Evolutionary conservation across 2,113 vertebrate genomes (phyloP).

Genomic region (Loxodonta africana): DNA sequence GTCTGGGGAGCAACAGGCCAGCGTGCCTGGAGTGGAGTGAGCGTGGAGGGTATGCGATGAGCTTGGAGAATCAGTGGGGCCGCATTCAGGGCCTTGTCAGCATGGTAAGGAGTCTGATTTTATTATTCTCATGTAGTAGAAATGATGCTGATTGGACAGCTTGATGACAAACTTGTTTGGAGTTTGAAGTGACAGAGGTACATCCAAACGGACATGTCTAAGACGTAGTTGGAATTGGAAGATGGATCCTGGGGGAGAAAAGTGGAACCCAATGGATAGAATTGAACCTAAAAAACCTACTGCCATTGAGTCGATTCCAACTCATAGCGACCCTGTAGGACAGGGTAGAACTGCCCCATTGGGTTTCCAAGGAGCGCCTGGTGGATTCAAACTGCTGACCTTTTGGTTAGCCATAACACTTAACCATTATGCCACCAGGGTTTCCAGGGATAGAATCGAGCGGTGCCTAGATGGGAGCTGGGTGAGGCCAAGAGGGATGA

Average conservation of each 20-base stretch:
- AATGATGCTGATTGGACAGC: neutral
- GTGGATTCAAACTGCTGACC: too few species aligned
- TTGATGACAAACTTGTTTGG: neutral
- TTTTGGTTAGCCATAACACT: too few species aligned
- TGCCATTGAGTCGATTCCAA: too few species aligned
- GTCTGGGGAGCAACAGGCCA: neutral
- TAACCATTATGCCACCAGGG: too few species aligned
- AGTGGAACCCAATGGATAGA: neutral
- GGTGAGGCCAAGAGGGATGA: neutral
- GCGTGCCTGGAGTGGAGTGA: neutral
- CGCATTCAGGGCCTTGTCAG: neutral
- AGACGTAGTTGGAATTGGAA: neutral
- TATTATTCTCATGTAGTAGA: neutral
- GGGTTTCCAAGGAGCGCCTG: too few species aligned
- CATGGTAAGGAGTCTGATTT: neutral
- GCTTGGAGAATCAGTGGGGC: neutral
- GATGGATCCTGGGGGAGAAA: neutral
- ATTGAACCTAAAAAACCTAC: too few species aligned
- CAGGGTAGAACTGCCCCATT: too few species aligned
- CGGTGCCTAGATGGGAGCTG: neutral
- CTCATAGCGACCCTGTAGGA: too few species aligned
- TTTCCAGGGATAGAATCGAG: neutral
- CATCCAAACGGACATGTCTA: neutral
- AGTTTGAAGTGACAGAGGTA: neutral
- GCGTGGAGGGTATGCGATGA: accelerated